phyloP scores from a whole-genome alignment of 1,140 invertebrate genomes.

The Listronotus oregonensis region DNA sequence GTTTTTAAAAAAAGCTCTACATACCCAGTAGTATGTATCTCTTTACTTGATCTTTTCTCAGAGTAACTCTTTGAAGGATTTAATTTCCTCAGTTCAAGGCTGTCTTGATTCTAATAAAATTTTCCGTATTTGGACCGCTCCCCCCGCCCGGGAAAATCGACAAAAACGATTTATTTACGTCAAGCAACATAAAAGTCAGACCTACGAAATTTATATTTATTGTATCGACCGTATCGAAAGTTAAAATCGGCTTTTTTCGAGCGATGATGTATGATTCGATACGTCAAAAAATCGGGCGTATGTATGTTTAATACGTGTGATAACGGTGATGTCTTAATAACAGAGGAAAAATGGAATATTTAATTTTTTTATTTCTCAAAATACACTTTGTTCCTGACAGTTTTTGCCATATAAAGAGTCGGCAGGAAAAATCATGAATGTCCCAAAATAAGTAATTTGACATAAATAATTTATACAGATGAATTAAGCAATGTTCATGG shows the following conservation, averaged over 20 bases:
- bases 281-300: neutral
- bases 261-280: too few relatives aligned
- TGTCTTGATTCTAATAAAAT: conserved; percentile 20
- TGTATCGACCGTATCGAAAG: conserved; percentile 24
- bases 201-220: conserved; percentile 39
- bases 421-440: too few relatives aligned
- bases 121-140: conserved; percentile 3
- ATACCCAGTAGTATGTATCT: too few relatives aligned
- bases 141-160: conserved; percentile 23
- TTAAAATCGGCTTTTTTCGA: conserved; percentile 19
- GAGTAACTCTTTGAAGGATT: neutral
- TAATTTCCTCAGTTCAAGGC: conserved; percentile 15
- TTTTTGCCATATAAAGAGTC: too few relatives aligned
- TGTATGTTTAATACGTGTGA: neutral
- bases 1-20: too few relatives aligned
- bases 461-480: too few relatives aligned
- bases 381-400: too few relatives aligned
- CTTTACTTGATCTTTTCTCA: too few relatives aligned
- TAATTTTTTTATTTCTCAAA: neutral
- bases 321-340: conserved; percentile 8
- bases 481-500: too few relatives aligned
- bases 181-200: conserved; percentile 33
- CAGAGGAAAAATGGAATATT: neutral
- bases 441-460: too few relatives aligned
- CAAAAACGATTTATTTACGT: conserved; percentile 38